These are phyloP conservation scores for Ceratotherium simum DNA, from an alignment of 2,113 vertebrate species.

Conservation along the genomic window DNA sequence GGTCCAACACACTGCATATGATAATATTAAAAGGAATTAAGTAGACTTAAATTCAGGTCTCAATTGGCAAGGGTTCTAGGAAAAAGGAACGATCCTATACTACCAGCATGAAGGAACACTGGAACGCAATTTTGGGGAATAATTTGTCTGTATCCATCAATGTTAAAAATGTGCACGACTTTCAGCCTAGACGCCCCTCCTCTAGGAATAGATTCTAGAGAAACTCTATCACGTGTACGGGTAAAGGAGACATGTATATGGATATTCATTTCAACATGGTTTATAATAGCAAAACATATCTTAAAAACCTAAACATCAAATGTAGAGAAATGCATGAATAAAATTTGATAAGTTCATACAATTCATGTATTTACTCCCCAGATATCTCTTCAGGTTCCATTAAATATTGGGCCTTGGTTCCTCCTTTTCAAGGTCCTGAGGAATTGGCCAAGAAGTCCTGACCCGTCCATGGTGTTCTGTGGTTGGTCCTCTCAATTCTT, in stretches of 20 bases:
- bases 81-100: neutral
- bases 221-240: neutral
- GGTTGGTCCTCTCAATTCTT: neutral
- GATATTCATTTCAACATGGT: neutral
- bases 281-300: neutral
- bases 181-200: neutral
- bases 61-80: neutral
- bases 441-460: neutral
- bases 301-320: neutral
- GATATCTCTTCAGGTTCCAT: neutral
- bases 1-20: neutral
- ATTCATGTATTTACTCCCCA: neutral
- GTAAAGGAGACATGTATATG: neutral
- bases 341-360: neutral
- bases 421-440: neutral
- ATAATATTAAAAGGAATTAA: neutral
- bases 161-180: neutral
- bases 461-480: rapidly evolving
- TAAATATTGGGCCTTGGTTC: rapidly evolving
- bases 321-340: neutral
- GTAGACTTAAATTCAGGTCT: neutral
- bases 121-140: neutral
- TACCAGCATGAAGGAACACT: neutral
- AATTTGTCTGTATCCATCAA: neutral
- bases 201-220: neutral